These are phyloP conservation scores for Himalopsyche tibetana DNA, from an alignment of 2,888 invertebrate genomes.

Conservation along the genomic window DNA sequence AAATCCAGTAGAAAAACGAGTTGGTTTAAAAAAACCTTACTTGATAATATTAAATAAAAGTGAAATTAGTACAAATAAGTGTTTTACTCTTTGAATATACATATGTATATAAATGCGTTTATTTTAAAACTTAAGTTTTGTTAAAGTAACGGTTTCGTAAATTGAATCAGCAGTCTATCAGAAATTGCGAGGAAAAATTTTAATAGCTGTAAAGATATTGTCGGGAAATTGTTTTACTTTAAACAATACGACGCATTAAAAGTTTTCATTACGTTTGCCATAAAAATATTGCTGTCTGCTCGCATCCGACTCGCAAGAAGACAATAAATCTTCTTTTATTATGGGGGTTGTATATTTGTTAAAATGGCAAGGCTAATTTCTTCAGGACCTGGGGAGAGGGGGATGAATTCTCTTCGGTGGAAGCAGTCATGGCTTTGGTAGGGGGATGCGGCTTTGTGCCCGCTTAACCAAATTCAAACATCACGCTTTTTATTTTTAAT, in stretches of 20 bases:
- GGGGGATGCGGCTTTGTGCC: conserved; percentile 45
- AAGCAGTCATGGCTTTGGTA: background rate
- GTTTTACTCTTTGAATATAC: too few relatives aligned
- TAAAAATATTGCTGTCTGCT: conserved; percentile 43
- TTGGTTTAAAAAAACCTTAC: too few relatives aligned
- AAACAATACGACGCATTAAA: conserved; percentile 48
- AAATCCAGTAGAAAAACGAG: too few relatives aligned
- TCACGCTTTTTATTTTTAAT: conserved; percentile 64
- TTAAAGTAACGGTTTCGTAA: background rate
- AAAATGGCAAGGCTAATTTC: conserved; percentile 64
- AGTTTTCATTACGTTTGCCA: conserved; percentile 36
- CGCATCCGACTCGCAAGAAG: conserved; percentile 45
- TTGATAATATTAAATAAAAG: too few relatives aligned
- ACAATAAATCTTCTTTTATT: conserved; percentile 62
- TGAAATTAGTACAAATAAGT: too few relatives aligned
- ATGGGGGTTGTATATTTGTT: conserved; percentile 62
- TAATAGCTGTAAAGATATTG: conserved; percentile 6
- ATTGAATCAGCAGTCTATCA: background rate
- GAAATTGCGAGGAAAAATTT: background rate
- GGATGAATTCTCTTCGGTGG: conserved; percentile 40
- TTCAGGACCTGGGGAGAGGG: conserved; percentile 49
- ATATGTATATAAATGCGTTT: too few relatives aligned
- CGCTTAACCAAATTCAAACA: conserved; percentile 61
- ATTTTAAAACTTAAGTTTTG: background rate
- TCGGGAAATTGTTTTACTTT: conserved; percentile 38